Conservation (phyloP, 2,113 vertebrate genomes). For the Mastomys natalensis region DNA sequence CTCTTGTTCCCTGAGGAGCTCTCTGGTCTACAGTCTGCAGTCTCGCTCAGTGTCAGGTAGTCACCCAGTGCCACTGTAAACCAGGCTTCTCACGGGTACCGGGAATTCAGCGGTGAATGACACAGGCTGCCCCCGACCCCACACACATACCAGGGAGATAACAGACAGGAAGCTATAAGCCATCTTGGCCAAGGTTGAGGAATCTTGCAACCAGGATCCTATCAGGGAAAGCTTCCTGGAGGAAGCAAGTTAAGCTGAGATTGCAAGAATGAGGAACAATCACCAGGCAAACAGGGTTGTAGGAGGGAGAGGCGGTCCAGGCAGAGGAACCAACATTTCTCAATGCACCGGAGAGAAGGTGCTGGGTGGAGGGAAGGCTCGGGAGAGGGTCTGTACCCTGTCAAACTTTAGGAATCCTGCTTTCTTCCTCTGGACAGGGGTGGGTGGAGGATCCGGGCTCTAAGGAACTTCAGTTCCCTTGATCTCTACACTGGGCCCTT, state of each 20-base stretch:
- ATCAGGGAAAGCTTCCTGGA: constrained; percentile 26
- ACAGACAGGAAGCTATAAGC: not conserved
- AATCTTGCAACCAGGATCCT: not conserved
- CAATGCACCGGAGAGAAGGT: rapidly evolving
- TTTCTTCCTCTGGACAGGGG: not conserved
- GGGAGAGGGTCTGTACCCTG: not conserved
- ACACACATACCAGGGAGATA: not conserved
- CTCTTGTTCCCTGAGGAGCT: not conserved
- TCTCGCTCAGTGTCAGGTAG: rapidly evolving
- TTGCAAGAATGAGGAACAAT: not conserved
- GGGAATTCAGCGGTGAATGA: not conserved
- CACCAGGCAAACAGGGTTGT: not conserved
- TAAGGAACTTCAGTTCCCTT: not conserved
- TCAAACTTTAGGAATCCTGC: not conserved
- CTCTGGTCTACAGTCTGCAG: too few relatives aligned
- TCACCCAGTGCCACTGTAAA: not conserved
- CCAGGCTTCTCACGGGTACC: not conserved
- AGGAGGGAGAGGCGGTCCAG: not conserved
- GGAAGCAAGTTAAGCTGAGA: not conserved
- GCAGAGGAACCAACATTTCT: not conserved
- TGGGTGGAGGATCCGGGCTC: rapidly evolving
- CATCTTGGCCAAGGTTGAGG: not conserved
- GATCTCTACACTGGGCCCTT: not conserved
- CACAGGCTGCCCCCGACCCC: not conserved
- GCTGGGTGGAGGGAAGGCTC: rapidly evolving